Evolutionary conservation across 1,140 invertebrate genomes (phyloP).

Genomic region (Phenacoccus solenopsis): DNA sequence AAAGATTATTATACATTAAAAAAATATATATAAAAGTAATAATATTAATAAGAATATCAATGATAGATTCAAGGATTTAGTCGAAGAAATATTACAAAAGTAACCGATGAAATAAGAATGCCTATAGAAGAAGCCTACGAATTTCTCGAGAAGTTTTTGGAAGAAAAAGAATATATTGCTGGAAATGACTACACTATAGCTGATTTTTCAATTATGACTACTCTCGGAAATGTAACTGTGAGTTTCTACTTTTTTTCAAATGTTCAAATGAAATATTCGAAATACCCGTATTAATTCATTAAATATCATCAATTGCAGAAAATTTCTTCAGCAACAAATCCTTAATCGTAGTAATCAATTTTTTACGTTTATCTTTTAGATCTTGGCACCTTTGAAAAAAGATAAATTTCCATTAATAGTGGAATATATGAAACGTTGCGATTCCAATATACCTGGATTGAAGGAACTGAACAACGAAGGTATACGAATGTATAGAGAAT

Average conservation of each 20-base stretch:
- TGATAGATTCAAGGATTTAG: too few species aligned
- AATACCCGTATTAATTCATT: too few species aligned
- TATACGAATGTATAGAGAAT: neutral
- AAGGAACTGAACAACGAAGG: neutral
- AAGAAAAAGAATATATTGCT: constrained; percentile 16
- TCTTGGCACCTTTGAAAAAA: neutral
- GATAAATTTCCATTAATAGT: neutral
- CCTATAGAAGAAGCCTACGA: neutral
- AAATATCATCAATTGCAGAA: neutral
- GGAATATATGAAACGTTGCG: neutral
- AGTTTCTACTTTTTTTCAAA: too few species aligned
- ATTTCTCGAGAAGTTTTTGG: constrained; percentile 21
- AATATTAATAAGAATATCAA: too few species aligned
- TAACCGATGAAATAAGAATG: neutral
- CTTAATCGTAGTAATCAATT: too few species aligned
- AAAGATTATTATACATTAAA: too few species aligned
- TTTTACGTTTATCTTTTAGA: too few species aligned
- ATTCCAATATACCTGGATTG: neutral
- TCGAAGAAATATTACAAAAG: constrained; percentile 20
- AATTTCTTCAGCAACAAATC: too few species aligned
- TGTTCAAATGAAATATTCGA: too few species aligned
- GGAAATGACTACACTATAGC: constrained; percentile 49
- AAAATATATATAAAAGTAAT: too few species aligned
- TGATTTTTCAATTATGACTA: constrained; percentile 42
- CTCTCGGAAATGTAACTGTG: neutral